Percentiles rank a stretch among this genome's conserved stretches.
Conservation (phyloP, 2,113 vertebrate species). For the Tiliqua scincoides region DNA sequence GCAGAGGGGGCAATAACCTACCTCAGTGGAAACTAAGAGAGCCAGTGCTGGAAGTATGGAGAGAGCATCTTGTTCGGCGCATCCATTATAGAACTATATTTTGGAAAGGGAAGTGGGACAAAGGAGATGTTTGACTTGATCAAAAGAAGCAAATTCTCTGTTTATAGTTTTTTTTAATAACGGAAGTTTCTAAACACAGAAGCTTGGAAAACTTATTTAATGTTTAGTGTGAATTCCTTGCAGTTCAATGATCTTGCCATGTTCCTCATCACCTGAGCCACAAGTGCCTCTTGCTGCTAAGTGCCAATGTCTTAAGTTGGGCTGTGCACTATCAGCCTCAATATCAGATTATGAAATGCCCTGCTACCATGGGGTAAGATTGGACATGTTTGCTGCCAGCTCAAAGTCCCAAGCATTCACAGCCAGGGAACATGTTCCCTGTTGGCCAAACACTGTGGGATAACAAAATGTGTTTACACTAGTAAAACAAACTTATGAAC, state of each 20-base stretch:
- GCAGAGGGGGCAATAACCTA: constrained; percentile 51
- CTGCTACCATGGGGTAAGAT: background rate
- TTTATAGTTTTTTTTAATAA: constrained; percentile 35
- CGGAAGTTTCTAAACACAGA: constrained; percentile 9
- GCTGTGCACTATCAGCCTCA: background rate
- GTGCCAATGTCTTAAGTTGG: constrained; percentile 1
- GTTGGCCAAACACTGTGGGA: background rate
- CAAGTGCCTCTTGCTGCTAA: constrained; percentile 24
- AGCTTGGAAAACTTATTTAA: constrained; percentile 3
- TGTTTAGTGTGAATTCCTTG: constrained; percentile 27
- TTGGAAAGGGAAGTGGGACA: constrained; percentile 16
- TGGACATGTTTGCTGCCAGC: background rate
- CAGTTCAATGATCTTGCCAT: background rate
- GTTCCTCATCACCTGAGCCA: constrained; percentile 32
- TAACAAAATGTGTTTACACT: background rate
- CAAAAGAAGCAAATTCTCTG: constrained; percentile 2
- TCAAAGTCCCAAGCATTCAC: background rate
- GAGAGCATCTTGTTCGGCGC: background rate
- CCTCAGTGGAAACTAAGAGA: constrained; percentile 55
- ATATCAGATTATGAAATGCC: background rate
- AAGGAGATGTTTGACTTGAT: constrained; percentile 13
- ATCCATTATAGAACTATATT: constrained; percentile 6
- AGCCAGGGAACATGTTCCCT: background rate
- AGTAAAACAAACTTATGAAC: background rate
- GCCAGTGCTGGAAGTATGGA: background rate